Evolutionary conservation across 2,797 vertebrate species (phyloP).

Genomic region (Neopelma chrysocephalum): DNA sequence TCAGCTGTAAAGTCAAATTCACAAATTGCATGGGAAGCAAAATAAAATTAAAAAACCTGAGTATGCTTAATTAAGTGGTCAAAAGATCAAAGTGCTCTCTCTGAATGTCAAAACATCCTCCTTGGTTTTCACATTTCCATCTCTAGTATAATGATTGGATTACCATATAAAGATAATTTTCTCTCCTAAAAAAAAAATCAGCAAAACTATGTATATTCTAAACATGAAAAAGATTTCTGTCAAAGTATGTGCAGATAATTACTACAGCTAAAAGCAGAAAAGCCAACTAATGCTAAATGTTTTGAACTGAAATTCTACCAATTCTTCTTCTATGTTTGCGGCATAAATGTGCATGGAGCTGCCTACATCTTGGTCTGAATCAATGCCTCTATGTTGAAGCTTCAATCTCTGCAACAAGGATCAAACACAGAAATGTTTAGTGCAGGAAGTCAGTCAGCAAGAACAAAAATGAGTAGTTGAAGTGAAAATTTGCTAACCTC

Average conservation of each 20-base stretch:
- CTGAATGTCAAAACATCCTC: not conserved
- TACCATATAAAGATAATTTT: not conserved
- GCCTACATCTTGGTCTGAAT: not conserved
- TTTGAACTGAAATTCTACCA: not conserved
- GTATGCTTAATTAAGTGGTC: not conserved
- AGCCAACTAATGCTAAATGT: not conserved
- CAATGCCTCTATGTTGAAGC: not conserved
- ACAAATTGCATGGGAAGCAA: not conserved
- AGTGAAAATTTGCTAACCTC: not conserved
- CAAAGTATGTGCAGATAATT: not conserved
- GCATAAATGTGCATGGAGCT: not conserved
- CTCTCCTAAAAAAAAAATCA: not conserved
- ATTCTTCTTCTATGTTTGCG: not conserved
- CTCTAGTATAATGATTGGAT: not conserved
- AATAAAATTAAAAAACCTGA: not conserved
- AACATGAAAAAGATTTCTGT: not conserved
- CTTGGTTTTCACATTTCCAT: not conserved
- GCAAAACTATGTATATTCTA: not conserved
- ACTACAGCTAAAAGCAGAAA: not conserved
- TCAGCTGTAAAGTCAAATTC: conserved; percentile 6
- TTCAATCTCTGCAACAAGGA: not conserved
- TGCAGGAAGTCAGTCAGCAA: not conserved
- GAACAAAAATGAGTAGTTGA: not conserved
- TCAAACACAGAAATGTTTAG: not conserved
- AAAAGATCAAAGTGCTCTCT: conserved; percentile 1